phyloP scores from a whole-genome alignment of 2,113 vertebrate species.

The Ameiurus melas region DNA sequence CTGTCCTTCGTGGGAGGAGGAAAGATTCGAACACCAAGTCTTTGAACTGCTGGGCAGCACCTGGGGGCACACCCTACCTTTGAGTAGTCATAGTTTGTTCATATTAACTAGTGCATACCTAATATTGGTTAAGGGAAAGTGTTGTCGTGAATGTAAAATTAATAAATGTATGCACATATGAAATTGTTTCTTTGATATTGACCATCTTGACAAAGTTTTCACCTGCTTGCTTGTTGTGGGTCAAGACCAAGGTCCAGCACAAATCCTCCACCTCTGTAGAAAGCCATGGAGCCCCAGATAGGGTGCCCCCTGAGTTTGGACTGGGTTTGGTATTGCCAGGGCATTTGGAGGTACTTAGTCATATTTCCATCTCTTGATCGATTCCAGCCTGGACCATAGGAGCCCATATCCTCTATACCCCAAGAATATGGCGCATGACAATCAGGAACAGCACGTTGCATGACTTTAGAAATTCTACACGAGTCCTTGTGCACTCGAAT shows the following conservation, averaged over 20 bases:
- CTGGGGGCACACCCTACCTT: too few species aligned
- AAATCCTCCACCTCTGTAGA: slow-evolving; percentile 90
- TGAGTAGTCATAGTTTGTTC: neutral
- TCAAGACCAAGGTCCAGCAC: slow-evolving; percentile 80
- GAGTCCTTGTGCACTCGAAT: slow-evolving; percentile 80
- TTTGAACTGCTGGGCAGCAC: too few species aligned
- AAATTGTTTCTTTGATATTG: neutral
- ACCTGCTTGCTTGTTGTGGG: slow-evolving; percentile 76
- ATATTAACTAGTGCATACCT: neutral
- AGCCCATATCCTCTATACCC: slow-evolving; percentile 80
- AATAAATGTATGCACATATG: neutral
- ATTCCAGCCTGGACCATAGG: slow-evolving; percentile 82
- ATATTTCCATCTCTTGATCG: slow-evolving; percentile 53
- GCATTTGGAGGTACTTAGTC: slow-evolving; percentile 56
- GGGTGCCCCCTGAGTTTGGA: slow-evolving; percentile 72
- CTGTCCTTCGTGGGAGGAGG: too few species aligned
- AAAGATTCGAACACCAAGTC: too few species aligned
- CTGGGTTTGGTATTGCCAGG: slow-evolving; percentile 86
- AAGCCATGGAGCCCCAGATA: slow-evolving; percentile 79
- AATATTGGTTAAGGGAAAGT: too few species aligned
- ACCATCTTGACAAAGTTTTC: neutral
- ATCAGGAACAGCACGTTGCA: slow-evolving; percentile 65
- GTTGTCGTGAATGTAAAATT: neutral
- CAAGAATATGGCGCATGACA: slow-evolving; percentile 81
- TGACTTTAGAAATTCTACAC: slow-evolving; percentile 69